phyloP scores from a whole-genome alignment of 2,797 vertebrate species.

The Linurgus olivaceus region DNA sequence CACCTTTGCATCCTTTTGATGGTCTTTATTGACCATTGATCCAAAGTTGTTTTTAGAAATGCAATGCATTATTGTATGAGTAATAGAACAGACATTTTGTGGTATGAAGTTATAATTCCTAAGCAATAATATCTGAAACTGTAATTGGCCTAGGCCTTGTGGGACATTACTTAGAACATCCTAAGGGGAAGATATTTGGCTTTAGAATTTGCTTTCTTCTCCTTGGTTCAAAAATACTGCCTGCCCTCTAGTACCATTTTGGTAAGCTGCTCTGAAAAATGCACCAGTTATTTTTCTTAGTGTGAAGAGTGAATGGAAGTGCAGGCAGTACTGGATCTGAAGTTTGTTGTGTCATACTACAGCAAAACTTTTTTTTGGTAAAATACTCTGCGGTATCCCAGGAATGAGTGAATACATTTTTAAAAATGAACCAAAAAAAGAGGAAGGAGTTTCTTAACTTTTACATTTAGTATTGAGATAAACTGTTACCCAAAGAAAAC shows the following conservation, averaged over 20 bases:
- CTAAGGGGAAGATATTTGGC: not conserved
- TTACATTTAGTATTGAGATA: not conserved
- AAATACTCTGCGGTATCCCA: not conserved
- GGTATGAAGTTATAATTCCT: not conserved
- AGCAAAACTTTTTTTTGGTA: not conserved
- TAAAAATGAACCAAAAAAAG: not conserved
- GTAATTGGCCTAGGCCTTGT: not conserved
- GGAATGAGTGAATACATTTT: not conserved
- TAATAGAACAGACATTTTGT: not conserved
- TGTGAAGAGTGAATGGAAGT: not conserved
- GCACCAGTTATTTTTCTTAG: not conserved
- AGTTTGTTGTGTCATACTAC: not conserved
- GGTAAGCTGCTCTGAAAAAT: not conserved
- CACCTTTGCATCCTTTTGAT: conserved; percentile 39
- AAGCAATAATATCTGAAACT: not conserved
- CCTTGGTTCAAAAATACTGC: not conserved
- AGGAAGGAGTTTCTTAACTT: not conserved
- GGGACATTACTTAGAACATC: not conserved
- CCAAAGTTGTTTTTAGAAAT: conserved; percentile 10
- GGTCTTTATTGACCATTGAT: conserved; percentile 2
- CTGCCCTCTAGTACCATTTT: not conserved
- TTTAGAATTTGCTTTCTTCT: not conserved
- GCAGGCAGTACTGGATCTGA: not conserved
- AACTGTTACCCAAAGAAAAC: not conserved
- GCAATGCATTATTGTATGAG: not conserved